Evolutionary conservation across 53 echinoderm and acorn worm species (phyloP), one percentile per base, ranked within the genome.

Genomic region (Arbacia lixula): DNA sequence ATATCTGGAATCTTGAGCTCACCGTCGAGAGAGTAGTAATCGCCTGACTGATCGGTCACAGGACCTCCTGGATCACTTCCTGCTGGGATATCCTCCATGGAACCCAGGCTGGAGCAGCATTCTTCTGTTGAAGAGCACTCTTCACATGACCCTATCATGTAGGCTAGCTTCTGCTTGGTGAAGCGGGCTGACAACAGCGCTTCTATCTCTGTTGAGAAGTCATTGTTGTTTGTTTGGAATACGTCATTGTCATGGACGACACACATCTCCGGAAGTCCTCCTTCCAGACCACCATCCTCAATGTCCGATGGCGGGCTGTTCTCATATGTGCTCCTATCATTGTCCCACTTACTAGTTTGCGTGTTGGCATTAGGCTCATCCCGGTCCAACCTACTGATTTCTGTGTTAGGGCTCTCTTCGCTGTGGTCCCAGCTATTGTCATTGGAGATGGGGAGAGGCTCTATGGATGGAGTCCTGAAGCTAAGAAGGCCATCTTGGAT

Each of bases 401-500:
- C 69, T 43, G 43, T 16, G 3, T 43, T 43, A 25, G 10, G 12
- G 14, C 46, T 53, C 38, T 16, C 12, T 5, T 20, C 17, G 5
- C 16, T 29, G 26, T 30, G 29, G 26, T 72, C 51, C 72, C 26
- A 49, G 29, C 10, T n/a, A 43, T 69, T 43, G 4, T 43, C 29
- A 28, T 3, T 1, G 33, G 51, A 51, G 30, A 74, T 29, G 5
- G 53, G 74, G 52, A 32, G 53, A 53, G 52, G n/a, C n/a, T 74
- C 53, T 5, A 10, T 26, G 36, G 55, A 38, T 3, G 77, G 35
- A 21, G 77, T 33, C 40, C 77, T 34, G 0, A 81, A 43, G 31
- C 82, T 81, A 29, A 81, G 40, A 9, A 40, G 49, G 5, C 82
- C 49, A 61, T 81, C 82, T 33, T 81, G 82, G 46, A 81, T 63